Evolutionary conservation across 2,113 vertebrate species (phyloP).

Genomic region (Brachypodius melanocephalos): DNA sequence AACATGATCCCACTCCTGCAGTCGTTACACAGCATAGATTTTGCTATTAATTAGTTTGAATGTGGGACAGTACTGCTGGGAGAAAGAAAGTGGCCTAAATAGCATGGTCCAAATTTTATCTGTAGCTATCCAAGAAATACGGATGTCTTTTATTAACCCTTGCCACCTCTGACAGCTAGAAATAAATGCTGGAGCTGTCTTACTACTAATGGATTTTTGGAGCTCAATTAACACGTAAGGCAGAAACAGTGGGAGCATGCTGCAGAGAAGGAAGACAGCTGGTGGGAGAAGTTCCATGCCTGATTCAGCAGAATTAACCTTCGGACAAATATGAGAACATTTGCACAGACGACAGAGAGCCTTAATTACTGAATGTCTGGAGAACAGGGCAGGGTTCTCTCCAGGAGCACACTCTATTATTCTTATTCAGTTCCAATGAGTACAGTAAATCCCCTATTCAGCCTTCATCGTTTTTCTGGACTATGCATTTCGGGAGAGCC

Average conservation of each 20-base stretch:
- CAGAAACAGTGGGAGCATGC: neutral
- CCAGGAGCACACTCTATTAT: neutral
- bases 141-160: constrained; percentile 50
- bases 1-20: neutral
- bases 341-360: fast-evolving
- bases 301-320: neutral
- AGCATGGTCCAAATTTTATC: constrained; percentile 20
- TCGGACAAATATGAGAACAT: neutral
- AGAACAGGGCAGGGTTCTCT: neutral
- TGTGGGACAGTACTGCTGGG: constrained; percentile 65
- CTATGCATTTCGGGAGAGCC: neutral
- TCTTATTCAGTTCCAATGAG: neutral
- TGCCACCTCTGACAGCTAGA: neutral
- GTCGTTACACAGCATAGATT: constrained; percentile 25
- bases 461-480: neutral
- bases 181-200: neutral
- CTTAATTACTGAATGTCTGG: neutral
- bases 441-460: neutral
- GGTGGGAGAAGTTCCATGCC: neutral
- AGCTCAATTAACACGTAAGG: neutral
- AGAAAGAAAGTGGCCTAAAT: constrained; percentile 59
- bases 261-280: neutral
- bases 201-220: neutral
- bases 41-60: constrained; percentile 62
- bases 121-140: neutral